Base-by-base conservation (phyloP, 2,113 vertebrate species). In the Calonectris borealis region DNA sequence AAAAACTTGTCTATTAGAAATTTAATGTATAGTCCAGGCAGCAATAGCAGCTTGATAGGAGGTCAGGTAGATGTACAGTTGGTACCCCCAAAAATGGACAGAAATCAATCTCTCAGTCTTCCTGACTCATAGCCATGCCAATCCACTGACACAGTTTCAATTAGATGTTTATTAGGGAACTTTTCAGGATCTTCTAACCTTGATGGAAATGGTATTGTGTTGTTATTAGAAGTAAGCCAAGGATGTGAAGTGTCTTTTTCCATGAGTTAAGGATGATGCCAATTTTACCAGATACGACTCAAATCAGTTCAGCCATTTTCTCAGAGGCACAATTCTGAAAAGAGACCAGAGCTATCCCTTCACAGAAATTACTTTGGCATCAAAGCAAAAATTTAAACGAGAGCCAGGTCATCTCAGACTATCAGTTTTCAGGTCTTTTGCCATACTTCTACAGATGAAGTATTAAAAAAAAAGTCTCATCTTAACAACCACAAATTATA, bases 81-180 rank as follows among this genome's bases (percentile, higher is more conserved):
- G 12, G 25, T 27, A 71, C 18, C 12, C 31, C 15, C 5, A 46
- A 71, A 86, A 78, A 17, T 2, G 4, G 66, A 16, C 34, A 75
- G 11, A 86, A 86, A 73, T 73, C 4, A 1, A 1, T 34, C 31
- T 26, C 60, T 52, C 40, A 18, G 20, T 40, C 31, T 51, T 93
- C 57, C n/a, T 36, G 22, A 80, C 29, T 38, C 57, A 49, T 1
- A 70, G 44, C 15, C n/a, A 31, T 10, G 14, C 12, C 1, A 0
- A 64, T 52, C 29, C 15, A 48, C 27, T n/a, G 29, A 38, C 27
- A 44, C 14, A 57, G n/a, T 0, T 84, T 14, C 48, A 61, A 44
- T 27, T 20, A 57, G 14, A 9, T 16, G 46, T 49, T 73, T 68
- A 17, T 34, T 46, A 48, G 31, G 10, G 40, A 40, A 13, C 5